Evolutionary conservation across 2,888 invertebrate genomes (phyloP).

Genomic region (Scotopteryx bipunctaria): DNA sequence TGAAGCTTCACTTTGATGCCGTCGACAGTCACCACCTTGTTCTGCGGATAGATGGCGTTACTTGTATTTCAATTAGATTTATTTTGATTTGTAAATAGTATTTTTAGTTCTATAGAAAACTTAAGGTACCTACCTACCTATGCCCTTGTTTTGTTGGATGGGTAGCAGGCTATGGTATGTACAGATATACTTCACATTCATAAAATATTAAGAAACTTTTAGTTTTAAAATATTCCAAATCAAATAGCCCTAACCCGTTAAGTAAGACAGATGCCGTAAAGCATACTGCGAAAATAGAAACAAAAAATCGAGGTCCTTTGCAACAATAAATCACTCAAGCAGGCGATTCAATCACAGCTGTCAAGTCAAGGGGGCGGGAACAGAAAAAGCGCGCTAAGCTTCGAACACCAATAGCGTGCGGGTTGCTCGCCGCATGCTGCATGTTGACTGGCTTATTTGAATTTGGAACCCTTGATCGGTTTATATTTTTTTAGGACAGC

Average conservation of each 20-base stretch:
- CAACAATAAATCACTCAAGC: conserved; percentile 74
- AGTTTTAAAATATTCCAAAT: no score
- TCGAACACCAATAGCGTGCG: conserved; percentile 75
- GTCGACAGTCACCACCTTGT: conserved; percentile 92
- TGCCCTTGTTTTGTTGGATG: background rate
- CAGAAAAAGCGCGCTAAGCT: conserved; percentile 78
- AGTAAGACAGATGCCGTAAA: conserved; percentile 60
- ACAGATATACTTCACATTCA: background rate
- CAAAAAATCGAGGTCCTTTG: conserved; percentile 56
- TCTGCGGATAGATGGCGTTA: conserved; percentile 85
- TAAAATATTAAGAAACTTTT: background rate
- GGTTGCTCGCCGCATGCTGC: conserved; percentile 54
- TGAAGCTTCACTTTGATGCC: conserved; percentile 95
- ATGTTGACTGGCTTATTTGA: conserved; percentile 72
- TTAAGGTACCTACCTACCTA: no score
- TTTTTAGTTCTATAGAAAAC: no score
- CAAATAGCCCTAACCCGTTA: no score
- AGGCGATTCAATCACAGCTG: conserved; percentile 79
- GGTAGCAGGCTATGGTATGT: no score
- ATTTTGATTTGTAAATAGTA: no score
- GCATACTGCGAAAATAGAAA: conserved; percentile 58
- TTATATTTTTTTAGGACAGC: conserved; percentile 53
- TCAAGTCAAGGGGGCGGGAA: conserved; percentile 75
- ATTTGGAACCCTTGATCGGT: conserved; percentile 72
- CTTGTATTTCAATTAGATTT: conserved; percentile 44